These are phyloP conservation scores for Myotis vivesi DNA, from an alignment of 2,797 vertebrate genomes.

Conservation along the genomic window DNA sequence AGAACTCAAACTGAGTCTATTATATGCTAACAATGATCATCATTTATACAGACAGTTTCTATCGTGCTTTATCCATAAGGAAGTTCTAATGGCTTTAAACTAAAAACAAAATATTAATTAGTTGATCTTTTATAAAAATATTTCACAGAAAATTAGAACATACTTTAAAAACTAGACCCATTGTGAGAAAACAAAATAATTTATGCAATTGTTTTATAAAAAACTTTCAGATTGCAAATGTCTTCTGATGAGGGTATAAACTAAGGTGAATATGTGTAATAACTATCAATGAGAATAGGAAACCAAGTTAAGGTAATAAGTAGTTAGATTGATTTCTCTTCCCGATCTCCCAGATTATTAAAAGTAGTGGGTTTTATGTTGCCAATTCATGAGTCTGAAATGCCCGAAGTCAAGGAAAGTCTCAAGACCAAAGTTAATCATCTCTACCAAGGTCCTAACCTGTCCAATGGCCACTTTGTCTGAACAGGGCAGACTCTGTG, in stretches of 20 bases:
- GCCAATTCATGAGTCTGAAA: background rate
- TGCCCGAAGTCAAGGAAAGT: background rate
- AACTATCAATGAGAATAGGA: background rate
- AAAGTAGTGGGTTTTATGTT: slow-evolving; percentile 13
- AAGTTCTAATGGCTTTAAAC: slow-evolving; percentile 23
- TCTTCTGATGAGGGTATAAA: slow-evolving; percentile 38
- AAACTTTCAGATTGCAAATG: slow-evolving; percentile 5
- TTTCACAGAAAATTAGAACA: slow-evolving; percentile 22
- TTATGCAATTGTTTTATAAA: slow-evolving; percentile 32
- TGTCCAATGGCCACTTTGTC: background rate
- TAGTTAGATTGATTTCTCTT: slow-evolving; percentile 16
- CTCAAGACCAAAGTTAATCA: background rate
- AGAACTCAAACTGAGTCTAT: background rate
- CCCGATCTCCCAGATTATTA: slow-evolving; percentile 1
- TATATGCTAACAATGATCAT: background rate
- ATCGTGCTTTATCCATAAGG: background rate
- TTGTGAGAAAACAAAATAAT: slow-evolving; percentile 50
- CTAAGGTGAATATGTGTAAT: background rate
- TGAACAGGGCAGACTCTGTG: background rate
- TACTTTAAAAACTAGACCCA: slow-evolving; percentile 28
- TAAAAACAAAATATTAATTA: slow-evolving; percentile 30
- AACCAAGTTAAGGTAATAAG: background rate
- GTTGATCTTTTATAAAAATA: slow-evolving; percentile 32
- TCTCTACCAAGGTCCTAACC: background rate
- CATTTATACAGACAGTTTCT: background rate